Evolutionary conservation across 92 coral and sea anemone genomes (phyloP), one percentile per base, ranked within the genome.

Genomic region (Palythoa grandiflora): DNA sequence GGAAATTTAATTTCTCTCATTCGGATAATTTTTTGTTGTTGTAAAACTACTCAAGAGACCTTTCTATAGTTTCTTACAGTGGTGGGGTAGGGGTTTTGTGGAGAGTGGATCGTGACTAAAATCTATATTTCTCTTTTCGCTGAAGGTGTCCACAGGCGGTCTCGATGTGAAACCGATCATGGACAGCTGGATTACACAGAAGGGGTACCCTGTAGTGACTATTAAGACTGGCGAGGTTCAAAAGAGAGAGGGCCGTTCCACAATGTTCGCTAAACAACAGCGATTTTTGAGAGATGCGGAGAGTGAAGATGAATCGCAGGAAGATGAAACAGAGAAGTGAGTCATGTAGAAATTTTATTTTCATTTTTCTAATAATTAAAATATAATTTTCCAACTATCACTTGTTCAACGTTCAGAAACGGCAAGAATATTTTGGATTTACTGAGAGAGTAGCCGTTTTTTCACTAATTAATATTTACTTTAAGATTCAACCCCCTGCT

Each of bases 111-210:
- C 44, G 0, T 37, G 36, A 38, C 9, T 12, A 14, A 7, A 9
- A 20, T 28, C 14, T 36, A 1, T 71, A n/a, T 36, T 6, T 17
- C 50, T 55, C 8, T 40, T 7, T 71, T 17, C 3, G 13, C 20
- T 15, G 8, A 40, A 95, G 98, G 88, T 90, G 55, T 83, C 94
- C 83, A 86, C 86, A 19, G 96, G 93, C 36, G 86, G 86, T n/a
- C 96, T 97, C 2, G 80, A 97, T 78, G 99, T 97, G 39, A 97
- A 95, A 83, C 95, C 97, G 44, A 93, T 97, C 72, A 97, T 97
- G 99, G 96, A 97, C 80, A 97, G 98, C 13, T 97, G 99, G 99
- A 91, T 97, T 53, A 89, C 89, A 50, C 99, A 97, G 84, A 96
- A 97, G 83, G 99, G 99, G 20, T 97, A 94, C 74, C 99, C 99